Percentiles rank a stretch among this genome's conserved stretches.
phyloP scores from a whole-genome alignment of 2,113 vertebrate genomes.

The Campylomormyrus numenius region DNA sequence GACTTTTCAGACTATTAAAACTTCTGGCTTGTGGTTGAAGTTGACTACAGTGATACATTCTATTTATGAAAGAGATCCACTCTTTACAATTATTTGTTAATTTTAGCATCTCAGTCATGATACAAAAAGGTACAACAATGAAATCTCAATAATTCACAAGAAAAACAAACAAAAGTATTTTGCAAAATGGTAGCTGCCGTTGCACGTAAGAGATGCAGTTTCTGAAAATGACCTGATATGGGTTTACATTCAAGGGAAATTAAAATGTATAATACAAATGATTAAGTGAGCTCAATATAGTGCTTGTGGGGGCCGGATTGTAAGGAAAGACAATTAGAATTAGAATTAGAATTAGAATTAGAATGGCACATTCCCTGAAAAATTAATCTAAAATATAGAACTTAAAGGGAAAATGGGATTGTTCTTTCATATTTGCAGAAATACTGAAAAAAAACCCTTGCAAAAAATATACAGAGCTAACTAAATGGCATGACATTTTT shows the following conservation, averaged over 20 bases:
- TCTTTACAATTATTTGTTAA: background rate
- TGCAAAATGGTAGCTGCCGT: background rate
- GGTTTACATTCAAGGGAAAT: background rate
- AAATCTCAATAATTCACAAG: background rate
- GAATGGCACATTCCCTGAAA: background rate
- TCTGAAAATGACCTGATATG: background rate
- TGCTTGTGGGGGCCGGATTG: background rate
- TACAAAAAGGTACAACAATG: background rate
- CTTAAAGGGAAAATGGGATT: background rate
- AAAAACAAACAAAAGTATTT: background rate
- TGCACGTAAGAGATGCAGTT: background rate
- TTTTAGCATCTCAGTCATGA: background rate
- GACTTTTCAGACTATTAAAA: background rate
- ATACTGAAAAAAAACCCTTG: background rate
- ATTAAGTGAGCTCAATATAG: background rate
- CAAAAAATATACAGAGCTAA: background rate
- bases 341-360: background rate
- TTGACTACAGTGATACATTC: slow-evolving; percentile 26
- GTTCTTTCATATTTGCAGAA: background rate
- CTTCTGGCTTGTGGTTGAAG: slow-evolving; percentile 22
- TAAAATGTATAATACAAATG: background rate
- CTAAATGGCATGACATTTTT: background rate
- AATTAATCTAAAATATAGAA: background rate
- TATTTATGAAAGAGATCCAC: background rate
- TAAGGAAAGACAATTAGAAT: background rate